Evolutionary conservation across 2,113 vertebrate species (phyloP).

Genomic region (Atlantisia rogersi): DNA sequence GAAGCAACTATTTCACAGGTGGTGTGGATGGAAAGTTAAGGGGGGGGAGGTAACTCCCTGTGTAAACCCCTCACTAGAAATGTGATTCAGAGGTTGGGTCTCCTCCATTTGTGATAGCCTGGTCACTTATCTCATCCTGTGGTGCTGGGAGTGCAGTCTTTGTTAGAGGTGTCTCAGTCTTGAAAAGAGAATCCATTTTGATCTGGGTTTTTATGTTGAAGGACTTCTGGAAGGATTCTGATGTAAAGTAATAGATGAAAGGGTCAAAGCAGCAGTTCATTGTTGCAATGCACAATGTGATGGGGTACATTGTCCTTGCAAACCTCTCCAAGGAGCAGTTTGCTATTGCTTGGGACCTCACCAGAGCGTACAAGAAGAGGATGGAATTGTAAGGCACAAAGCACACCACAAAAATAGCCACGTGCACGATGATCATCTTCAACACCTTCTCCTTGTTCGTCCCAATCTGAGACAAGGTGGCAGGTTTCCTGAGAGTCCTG

Average conservation of each 20-base stretch:
- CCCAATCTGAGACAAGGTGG: slow-evolving; percentile 88
- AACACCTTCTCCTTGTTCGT: slow-evolving; percentile 94
- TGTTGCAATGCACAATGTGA: slow-evolving; percentile 92
- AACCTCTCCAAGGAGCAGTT: slow-evolving; percentile 91
- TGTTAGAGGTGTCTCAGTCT: slow-evolving; percentile 79
- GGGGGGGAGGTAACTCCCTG: background rate
- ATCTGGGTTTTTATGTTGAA: slow-evolving; percentile 87
- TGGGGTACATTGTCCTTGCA: slow-evolving; percentile 92
- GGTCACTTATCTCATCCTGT: slow-evolving; percentile 77
- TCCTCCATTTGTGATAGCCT: slow-evolving; percentile 84
- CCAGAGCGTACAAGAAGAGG: slow-evolving; percentile 93
- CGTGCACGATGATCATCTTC: slow-evolving; percentile 94
- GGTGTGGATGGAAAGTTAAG: background rate
- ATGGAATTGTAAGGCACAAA: slow-evolving; percentile 98
- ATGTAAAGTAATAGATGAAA: slow-evolving; percentile 97
- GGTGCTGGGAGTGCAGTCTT: slow-evolving; percentile 73
- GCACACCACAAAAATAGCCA: slow-evolving; percentile 94
- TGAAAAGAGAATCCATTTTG: slow-evolving; percentile 85
- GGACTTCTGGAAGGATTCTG: slow-evolving; percentile 97
- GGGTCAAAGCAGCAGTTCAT: slow-evolving; percentile 98
- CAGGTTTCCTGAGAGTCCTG: slow-evolving; percentile 89
- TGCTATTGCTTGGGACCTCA: slow-evolving; percentile 90
- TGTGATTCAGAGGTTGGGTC: slow-evolving; percentile 83
- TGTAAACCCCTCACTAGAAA: slow-evolving; percentile 63
- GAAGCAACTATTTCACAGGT: background rate